Evolutionary conservation across 2,888 invertebrate genomes (phyloP), one percentile per base, ranked within the genome.

Genomic region (Globia sparganii): DNA sequence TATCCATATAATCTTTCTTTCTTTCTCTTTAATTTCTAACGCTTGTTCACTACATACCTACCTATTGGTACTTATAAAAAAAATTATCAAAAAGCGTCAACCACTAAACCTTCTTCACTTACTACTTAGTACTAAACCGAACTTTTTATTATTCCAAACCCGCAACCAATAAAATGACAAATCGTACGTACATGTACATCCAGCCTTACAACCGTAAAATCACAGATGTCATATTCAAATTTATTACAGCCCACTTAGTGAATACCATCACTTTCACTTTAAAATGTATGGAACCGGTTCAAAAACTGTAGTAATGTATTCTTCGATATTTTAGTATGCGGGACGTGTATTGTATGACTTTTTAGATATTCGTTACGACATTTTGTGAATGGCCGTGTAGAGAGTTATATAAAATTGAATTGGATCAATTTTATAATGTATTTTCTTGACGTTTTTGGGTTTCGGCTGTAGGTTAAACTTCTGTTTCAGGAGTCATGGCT

Each of bases 221-320:
- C 75, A 75, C 69, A 74, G 46, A 74, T 86, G 87, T 86, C 81
- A 86, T 86, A 87, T 88, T 85, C 64, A 85, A 88, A 87, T 87
- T 87, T 87, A 86, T 81, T 76, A 66, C 79, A 81, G 69, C 74
- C 87, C 81, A 81, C 80, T 86, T 86, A 86, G 61, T 72, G 8
- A 43, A 43, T 72, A 72, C 78, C 9, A 65, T 78, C 87, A 87
- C 87, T 87, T 87, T 87, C 87, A 88, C 88, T 86, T 78, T 66
- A 77, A 87, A 86, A 83, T 75, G 83, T 81, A 78, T 77, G 78
- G 77, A 83, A 61, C 64, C 79, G 72, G 79, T 43, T 76, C 77
- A 83, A 81, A 82, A 81, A 77, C 72, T 79, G 73, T 80, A 77
- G 68, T 81, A 79, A 86, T 86, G 49, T 84, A 78, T 80, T 80